Conservation (phyloP, 2,888 invertebrate species). For the Eulithis testata region DNA sequence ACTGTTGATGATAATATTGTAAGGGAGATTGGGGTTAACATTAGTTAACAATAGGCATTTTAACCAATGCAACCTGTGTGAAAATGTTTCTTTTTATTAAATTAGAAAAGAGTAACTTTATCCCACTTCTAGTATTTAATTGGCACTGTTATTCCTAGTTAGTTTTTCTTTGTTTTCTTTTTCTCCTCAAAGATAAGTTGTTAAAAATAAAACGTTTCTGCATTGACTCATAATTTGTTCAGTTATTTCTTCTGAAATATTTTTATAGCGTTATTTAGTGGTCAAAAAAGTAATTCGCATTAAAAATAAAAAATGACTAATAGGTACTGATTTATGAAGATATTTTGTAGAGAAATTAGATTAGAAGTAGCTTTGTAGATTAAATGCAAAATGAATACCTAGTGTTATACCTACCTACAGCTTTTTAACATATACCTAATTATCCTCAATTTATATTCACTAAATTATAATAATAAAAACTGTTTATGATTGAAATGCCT, state of each 20-base stretch:
- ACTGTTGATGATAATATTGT: conserved; percentile 59
- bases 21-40: conserved; percentile 50
- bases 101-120: conserved; percentile 52
- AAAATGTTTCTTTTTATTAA: conserved; percentile 43
- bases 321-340: conserved; percentile 19
- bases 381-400: conserved; percentile 52
- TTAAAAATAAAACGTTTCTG: conserved; percentile 78
- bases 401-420: conserved; percentile 47
- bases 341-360: conserved; percentile 44
- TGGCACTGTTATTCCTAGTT: conserved; percentile 81
- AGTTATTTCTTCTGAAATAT: conserved; percentile 55
- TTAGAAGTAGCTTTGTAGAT: conserved; percentile 64
- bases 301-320: conserved; percentile 22
- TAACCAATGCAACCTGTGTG: conserved; percentile 42
- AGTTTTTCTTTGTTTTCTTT: conserved; percentile 68
- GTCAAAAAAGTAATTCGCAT: not conserved
- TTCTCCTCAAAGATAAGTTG: conserved; percentile 71
- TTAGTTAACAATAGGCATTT: conserved; percentile 44
- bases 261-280: conserved; percentile 31
- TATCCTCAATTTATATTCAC: conserved; percentile 45
- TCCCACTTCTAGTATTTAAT: conserved; percentile 68
- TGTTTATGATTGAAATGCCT: conserved; percentile 54
- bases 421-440: conserved; percentile 50
- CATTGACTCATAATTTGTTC: conserved; percentile 66
- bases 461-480: conserved; percentile 18